These are phyloP conservation scores for Pogoniulus pusillus DNA, from an alignment of 2,797 vertebrate genomes.

Conservation along the genomic window DNA sequence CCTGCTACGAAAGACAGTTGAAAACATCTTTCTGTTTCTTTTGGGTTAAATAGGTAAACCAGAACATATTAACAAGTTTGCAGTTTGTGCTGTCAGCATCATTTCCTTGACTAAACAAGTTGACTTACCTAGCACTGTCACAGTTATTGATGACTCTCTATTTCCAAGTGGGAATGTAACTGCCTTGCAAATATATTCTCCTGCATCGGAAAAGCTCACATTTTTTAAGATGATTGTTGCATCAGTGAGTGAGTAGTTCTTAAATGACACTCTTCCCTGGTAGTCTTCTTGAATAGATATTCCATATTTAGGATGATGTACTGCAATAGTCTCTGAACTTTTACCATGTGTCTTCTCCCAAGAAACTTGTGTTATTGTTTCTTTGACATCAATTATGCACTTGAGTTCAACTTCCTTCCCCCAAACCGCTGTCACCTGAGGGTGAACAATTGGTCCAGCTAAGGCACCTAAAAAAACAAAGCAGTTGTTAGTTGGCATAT, in stretches of 20 bases:
- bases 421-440: constrained; percentile 87
- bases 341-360: constrained; percentile 90
- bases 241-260: constrained; percentile 87
- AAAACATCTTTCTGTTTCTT: neutral
- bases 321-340: constrained; percentile 87
- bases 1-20: rapidly evolving
- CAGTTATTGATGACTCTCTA: constrained; percentile 85
- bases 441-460: constrained; percentile 89
- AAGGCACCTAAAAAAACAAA: constrained; percentile 79
- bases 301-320: constrained; percentile 91
- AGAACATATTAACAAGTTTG: neutral
- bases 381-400: constrained; percentile 89
- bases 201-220: constrained; percentile 89
- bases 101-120: neutral
- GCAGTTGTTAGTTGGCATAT: neutral
- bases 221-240: constrained; percentile 89
- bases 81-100: neutral
- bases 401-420: constrained; percentile 92
- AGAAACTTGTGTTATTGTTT: constrained; percentile 93
- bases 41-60: neutral
- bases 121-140: constrained; percentile 91
- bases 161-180: constrained; percentile 95
- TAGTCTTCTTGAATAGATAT: constrained; percentile 87
- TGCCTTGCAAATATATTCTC: constrained; percentile 93
- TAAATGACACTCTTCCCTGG: constrained; percentile 86